Conservation (phyloP, 2,113 vertebrate genomes). For the Chionomys nivalis region DNA sequence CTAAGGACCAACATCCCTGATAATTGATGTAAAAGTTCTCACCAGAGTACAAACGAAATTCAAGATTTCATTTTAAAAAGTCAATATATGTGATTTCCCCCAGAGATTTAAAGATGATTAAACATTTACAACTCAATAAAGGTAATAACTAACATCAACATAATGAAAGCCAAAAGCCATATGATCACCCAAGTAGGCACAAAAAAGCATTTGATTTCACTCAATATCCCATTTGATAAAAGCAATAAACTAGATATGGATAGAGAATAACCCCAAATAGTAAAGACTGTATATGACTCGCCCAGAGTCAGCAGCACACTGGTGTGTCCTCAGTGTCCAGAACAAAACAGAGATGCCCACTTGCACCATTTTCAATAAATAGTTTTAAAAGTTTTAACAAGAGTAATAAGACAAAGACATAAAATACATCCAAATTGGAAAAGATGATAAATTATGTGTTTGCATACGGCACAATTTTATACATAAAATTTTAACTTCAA, state of each 20-base stretch:
- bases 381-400: not conserved
- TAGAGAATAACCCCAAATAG: not conserved
- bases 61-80: not conserved
- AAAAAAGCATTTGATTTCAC: not conserved
- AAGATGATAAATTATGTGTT: not conserved
- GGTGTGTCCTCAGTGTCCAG: not conserved
- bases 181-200: not conserved
- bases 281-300: not conserved
- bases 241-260: not conserved
- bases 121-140: not conserved
- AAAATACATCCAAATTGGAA: not conserved
- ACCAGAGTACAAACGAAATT: not conserved
- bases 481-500: not conserved
- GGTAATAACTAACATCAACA: not conserved
- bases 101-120: not conserved
- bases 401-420: not conserved
- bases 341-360: not conserved
- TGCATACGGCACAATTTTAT: not conserved
- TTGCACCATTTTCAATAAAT: not conserved
- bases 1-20: not conserved
- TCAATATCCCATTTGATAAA: not conserved
- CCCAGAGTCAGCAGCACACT: not conserved
- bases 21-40: not conserved
- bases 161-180: not conserved
- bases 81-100: not conserved